Evolutionary conservation across 1,140 invertebrate species (phyloP), one percentile per base, ranked within the genome.

Genomic region (Drosophila parvula): DNA sequence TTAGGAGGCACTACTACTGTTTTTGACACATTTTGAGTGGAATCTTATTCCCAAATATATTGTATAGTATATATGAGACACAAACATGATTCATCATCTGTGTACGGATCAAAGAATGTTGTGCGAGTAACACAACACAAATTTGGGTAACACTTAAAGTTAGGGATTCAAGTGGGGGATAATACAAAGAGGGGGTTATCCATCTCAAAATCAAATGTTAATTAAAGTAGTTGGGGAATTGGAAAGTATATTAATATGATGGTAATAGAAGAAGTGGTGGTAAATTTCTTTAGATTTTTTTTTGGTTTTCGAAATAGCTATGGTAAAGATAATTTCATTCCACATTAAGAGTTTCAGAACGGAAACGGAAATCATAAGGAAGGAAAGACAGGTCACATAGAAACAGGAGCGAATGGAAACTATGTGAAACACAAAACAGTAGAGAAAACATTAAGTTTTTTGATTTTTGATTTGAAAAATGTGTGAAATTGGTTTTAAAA

Each of bases 111-210:
- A 57, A 55, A 70, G 60, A 53, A 51, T 50, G 36, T 68, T 78
- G 85, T 88, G 84, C 84, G 80, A 89, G 43, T 57, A 78, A 90
- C 73, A 88, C 80, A 80, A 70, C 76, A 79, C 60, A 78, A 70
- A 58, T 53, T 5, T 38, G 22, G 14, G 74, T 67, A 76, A 76
- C 79, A 88, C 64, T 80, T 74, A 83, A 47, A 82, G 34, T 74
- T 68, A 7, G 36, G 71, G 47, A 14, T 61, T 75, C 12, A 45
- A 68, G 69, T 55, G 69, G 28, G 32, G 59, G 43, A 51, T 43
- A 79, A 51, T 43, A 79, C 55, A 59, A 58, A 27, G 27, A 44
- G 50, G 18, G 51, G 32, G 43, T 41, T 67, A 51, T 68, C 30
- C 30, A 68, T 68, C 50, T 68, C 10, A 68, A 55, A 55, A 69